Evolutionary conservation across 1,140 invertebrate genomes (phyloP).

Genomic region (Antheraea pernyi): DNA sequence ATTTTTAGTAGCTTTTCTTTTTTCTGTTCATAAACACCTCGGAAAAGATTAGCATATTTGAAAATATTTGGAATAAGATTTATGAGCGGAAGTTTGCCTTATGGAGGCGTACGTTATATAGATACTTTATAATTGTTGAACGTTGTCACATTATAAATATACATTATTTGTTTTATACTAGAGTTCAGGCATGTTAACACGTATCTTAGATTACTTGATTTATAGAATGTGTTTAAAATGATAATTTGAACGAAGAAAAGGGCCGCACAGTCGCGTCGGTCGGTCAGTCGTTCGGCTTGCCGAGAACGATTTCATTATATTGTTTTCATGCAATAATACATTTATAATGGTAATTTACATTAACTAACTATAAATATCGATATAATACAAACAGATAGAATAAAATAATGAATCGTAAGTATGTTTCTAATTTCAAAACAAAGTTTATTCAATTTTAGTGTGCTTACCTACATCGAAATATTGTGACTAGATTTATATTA

Average conservation of each 20-base stretch:
- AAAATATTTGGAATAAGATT: not conserved
- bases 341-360: not conserved
- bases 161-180: not conserved
- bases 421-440: too few relatives aligned
- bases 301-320: not conserved
- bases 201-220: not conserved
- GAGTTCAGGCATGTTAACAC: not conserved
- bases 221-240: slow-evolving; percentile 3
- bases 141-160: not conserved
- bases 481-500: too few relatives aligned
- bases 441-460: too few relatives aligned
- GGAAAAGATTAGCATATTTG: not conserved
- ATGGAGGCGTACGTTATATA: not conserved
- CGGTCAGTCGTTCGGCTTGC: not conserved
- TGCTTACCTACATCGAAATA: too few relatives aligned
- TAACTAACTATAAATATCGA: not conserved
- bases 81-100: not conserved
- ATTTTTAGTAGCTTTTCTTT: too few relatives aligned
- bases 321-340: not conserved
- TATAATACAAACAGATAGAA: not conserved
- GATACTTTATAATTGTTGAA: not conserved
- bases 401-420: too few relatives aligned
- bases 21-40: not conserved
- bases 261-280: too few relatives aligned
- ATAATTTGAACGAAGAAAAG: not conserved